A percentile compares a stretch with the other conserved stretches of the same genome.
Evolutionary conservation across 2,113 vertebrate genomes (phyloP).

Genomic region (Todiramphus chloris): DNA sequence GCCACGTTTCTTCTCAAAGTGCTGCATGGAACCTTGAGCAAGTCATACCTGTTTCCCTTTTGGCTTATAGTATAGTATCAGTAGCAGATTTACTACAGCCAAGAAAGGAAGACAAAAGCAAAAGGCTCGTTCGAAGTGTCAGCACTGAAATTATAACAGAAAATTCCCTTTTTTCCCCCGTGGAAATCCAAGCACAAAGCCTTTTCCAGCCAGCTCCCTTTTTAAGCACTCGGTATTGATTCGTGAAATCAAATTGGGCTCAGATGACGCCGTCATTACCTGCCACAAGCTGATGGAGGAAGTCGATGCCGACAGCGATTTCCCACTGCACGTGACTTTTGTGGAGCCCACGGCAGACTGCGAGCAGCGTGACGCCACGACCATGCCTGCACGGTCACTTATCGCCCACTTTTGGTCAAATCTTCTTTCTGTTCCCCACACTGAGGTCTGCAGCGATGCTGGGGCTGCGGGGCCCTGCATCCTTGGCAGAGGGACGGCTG

Average conservation of each 20-base stretch:
- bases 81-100: not conserved
- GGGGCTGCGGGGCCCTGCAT: not conserved
- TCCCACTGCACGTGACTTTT: not conserved
- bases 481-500: not conserved
- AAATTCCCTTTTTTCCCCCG: not conserved
- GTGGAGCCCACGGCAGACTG: not conserved
- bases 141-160: not conserved
- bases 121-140: not conserved
- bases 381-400: accelerated
- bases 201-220: not conserved
- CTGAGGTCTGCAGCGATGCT: not conserved
- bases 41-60: not conserved
- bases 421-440: not conserved
- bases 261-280: accelerated
- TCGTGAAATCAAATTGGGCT: not conserved
- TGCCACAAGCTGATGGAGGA: not conserved
- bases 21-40: accelerated
- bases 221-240: slow-evolving; percentile 20
- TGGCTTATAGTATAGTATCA: not conserved
- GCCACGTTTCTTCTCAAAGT: not conserved
- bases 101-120: not conserved
- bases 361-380: accelerated
- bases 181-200: not conserved
- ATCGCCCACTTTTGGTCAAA: not conserved
- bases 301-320: not conserved